phyloP scores from a whole-genome alignment of 1,140 invertebrate genomes.

The Cyrtorhinus lividipennis region DNA sequence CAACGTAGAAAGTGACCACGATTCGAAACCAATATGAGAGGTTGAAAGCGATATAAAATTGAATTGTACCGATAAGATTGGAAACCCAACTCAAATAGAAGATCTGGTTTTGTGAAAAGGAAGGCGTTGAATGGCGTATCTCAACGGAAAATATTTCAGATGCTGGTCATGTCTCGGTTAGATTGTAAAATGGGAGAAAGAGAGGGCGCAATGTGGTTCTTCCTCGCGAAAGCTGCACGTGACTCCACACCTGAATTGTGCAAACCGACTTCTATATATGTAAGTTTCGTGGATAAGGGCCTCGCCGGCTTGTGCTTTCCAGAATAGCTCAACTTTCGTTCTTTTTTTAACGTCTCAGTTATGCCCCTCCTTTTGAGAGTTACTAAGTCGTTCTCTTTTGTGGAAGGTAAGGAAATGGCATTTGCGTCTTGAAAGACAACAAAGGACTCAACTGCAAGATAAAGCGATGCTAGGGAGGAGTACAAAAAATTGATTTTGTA shows the following conservation, averaged over 20 bases:
- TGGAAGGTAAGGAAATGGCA: no score
- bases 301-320: no score
- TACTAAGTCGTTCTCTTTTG: no score
- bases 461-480: no score
- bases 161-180: not conserved
- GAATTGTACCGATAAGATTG: not conserved
- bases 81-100: not conserved
- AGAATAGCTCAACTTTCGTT: no score
- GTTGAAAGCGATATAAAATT: not conserved
- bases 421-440: no score
- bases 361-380: no score
- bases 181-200: not conserved
- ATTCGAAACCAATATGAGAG: no score
- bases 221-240: not conserved
- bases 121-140: not conserved
- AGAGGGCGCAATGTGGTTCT: not conserved
- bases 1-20: no score
- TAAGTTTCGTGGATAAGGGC: not conserved
- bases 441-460: no score
- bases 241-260: not conserved
- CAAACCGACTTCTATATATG: not conserved
- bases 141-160: not conserved
- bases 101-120: not conserved
- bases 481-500: no score
- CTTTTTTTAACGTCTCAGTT: no score